Evolutionary conservation across 37 sponge, comb jelly and placozoan genomes (phyloP), one percentile per base, ranked within the genome.

Genomic region (Beroe forskalii): DNA sequence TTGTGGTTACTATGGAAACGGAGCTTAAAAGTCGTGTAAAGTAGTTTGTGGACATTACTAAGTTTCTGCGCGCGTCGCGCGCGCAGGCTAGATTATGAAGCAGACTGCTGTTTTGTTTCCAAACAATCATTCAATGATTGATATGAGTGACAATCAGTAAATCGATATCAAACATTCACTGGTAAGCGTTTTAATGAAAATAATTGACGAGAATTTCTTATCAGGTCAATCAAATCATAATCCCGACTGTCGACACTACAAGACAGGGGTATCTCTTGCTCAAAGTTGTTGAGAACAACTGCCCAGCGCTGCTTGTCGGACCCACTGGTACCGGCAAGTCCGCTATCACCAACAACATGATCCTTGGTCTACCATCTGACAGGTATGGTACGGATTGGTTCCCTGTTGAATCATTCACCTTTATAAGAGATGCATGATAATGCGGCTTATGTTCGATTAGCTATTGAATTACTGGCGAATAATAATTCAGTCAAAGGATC

Each of bases 281-380:
- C 24, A 91, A 90, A 28, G 94, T 92, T 42, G 60, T 94, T 41
- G 75, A 76, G 14, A 94, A 95, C 83, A 93, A 93, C 62, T 86
- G 93, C 1, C 95, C 99, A 0, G 83, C 94, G 14, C 92, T 98
- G 72, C 91, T 98, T 93, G 94, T 98, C 31, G 99, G 99, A 1
- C 96, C 95, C 1, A 98, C 99, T 31, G 98, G 99, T 32, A 98
- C 99, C 17, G 99, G 99, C 0, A 98, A 98, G 90, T 96, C 99
- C 25, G 99, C 96, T 89, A 95, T 98, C 89, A 95, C 95, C 43
- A 98, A 96, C 91, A 93, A 92, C 93, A 96, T 91, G 92, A 91
- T 99, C 9, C 92, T 95, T 61, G 61, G 94, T 30, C 94, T 96
- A 27, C 96, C 99, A 0, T 95, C 92, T 32, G 96, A 95, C 32